A percentile compares a stretch with the other conserved stretches of the same genome.
phyloP scores from a whole-genome alignment of 1,140 invertebrate species.

The Cotesia typhae region DNA sequence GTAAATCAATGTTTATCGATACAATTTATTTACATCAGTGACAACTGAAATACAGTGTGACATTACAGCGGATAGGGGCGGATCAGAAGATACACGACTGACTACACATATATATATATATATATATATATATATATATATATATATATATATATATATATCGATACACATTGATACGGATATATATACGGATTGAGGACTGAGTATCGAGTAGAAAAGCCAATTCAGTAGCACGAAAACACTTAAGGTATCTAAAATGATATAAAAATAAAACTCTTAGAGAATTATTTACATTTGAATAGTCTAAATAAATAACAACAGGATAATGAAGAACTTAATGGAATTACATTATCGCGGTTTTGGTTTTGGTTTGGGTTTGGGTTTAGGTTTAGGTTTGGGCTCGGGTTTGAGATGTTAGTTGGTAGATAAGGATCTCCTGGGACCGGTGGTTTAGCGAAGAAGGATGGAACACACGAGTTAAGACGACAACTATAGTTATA shows the following conservation, averaged over 20 bases:
- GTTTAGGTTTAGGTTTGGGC: no score
- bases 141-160: no score
- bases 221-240: constrained; percentile 49
- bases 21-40: constrained; percentile 26
- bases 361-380: no score
- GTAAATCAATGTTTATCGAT: constrained; percentile 13
- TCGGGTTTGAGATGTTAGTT: constrained; percentile 41
- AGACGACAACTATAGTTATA: constrained; percentile 32
- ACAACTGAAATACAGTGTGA: constrained; percentile 27
- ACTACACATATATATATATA: no score
- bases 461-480: constrained; percentile 45
- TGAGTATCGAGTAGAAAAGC: neutral
- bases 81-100: constrained; percentile 23
- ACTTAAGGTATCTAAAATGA: constrained; percentile 45
- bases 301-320: no score
- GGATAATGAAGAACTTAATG: no score
- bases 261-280: constrained; percentile 1
- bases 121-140: no score
- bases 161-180: neutral
- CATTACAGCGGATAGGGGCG: constrained; percentile 24
- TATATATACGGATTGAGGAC: no score
- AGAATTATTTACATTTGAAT: no score
- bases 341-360: constrained; percentile 17
- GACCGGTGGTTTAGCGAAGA: constrained; percentile 39
- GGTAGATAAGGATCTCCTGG: constrained; percentile 46